Evolutionary conservation across 53 echinoderm and acorn worm species (phyloP), one percentile per base, ranked within the genome.

Genomic region (Luidia sarsii): DNA sequence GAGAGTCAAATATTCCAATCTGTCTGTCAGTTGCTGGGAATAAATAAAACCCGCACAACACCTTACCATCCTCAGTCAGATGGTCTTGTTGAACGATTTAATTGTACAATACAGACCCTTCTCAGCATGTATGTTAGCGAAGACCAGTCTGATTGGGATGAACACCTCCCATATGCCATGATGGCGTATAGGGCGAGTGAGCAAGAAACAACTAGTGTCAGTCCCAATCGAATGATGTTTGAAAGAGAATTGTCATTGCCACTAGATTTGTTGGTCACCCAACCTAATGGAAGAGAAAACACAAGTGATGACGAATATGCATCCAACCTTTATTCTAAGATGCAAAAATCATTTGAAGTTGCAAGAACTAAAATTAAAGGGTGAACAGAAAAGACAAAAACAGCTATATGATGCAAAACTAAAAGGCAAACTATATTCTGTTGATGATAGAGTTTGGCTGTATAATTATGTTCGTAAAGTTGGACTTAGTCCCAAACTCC

Each of bases 181-280:
- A n/a, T n/a, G n/a, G n/a, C n/a, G n/a, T n/a, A n/a, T n/a, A n/a
- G n/a, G n/a, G n/a, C n/a, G n/a, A n/a, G n/a, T n/a, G 67, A n/a
- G 15, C 86, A 67, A 8, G 77, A 65, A 3, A 77, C 67, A n/a
- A 75, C 52, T 2, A 46, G 57, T 28, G 25, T 39, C 9, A 65
- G 75, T n/a, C 86, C 86, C 18, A 75, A 77, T 10, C 23, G 50
- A 30, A 71, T 84, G 52, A 85, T 85, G 86, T 66, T 85, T 16
- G 86, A 79, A 28, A 51, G 79, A 21, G 77, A 79, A 35, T 1
- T 75, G 2, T n/a, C 54, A 1, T 72, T 84, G 33, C 71, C 73
- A 18, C 30, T 84, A 39, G 84, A 84, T 32, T 61, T 71, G 75
- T 16, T 53, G 19, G 57, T 54, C 29, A 20, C 50, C 30, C 48